Evolutionary conservation across 92 coral and sea anemone genomes (phyloP).

Genomic region (Parazoanthus swiftii): DNA sequence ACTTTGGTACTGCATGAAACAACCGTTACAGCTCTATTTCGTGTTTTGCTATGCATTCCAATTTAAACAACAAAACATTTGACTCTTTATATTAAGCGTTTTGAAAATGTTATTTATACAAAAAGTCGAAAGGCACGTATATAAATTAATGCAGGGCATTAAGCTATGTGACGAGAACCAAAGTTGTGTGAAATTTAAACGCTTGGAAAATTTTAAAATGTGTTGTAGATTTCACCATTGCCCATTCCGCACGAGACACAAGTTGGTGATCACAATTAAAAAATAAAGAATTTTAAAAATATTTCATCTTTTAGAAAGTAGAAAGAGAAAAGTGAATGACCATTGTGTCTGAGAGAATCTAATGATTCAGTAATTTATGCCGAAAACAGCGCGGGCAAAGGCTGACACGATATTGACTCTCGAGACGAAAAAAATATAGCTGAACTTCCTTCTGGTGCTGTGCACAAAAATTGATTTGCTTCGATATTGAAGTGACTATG

Average conservation of each 20-base stretch:
- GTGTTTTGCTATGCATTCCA: neutral
- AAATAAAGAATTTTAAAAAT: neutral
- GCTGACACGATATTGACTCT: neutral
- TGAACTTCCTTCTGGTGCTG: neutral
- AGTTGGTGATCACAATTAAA: too few relatives aligned
- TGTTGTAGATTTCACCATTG: too few relatives aligned
- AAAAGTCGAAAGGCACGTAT: conserved; percentile 5
- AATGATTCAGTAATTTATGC: conserved; percentile 1
- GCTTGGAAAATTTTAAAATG: too few relatives aligned
- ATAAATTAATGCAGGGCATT: conserved; percentile 5
- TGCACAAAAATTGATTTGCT: neutral
- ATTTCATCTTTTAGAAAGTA: neutral
- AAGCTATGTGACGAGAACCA: neutral
- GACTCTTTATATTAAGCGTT: neutral
- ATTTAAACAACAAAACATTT: neutral
- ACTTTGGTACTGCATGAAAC: neutral
- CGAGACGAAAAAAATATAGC: neutral
- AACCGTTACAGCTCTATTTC: neutral
- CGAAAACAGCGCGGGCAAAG: neutral
- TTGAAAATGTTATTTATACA: too few relatives aligned
- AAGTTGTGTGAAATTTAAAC: neutral
- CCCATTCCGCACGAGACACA: neutral
- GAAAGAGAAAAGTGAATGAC: neutral
- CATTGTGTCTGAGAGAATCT: neutral
- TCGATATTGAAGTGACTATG: neutral